Base-by-base conservation (phyloP, 2,888 invertebrate genomes). In the Pterobdella sp. region DNA sequence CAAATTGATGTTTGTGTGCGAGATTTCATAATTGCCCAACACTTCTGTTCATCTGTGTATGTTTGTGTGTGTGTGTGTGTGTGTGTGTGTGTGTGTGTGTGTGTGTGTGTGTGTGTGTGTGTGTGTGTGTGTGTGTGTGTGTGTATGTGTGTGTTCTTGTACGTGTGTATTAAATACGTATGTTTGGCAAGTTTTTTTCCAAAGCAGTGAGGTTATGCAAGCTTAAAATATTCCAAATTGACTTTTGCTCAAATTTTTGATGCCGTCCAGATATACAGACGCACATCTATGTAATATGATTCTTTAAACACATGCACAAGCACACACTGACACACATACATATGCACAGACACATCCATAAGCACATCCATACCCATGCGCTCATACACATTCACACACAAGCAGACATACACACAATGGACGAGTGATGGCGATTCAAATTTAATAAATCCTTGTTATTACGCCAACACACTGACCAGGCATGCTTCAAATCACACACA, bases 361-460 rank as follows among this genome's bases (percentile, higher is more conserved):
- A 7, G 18, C 42, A 42, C 10, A 42, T 7, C 10, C 7, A 42
- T 42, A 42, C 42, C 7, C 7, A 42, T 42, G 7, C 18, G 18
- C 42, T 4, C 60, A 56, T 26, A 56, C 60, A 4, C 60, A 22
- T 56, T 26, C 60, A 56, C 60, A 56, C n/a, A 56, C 60, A 56
- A 26, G n/a, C 60, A 56, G 4, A 56, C 60, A 22, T n/a, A 56
- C 60, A 56, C 60, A 22, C 26, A n/a, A 7, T n/a, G 26, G 60
- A 56, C n/a, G 60, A 56, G 60, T 56, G 60, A 56, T 56, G 60
- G 60, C 60, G 60, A 56, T 26, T 56, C 60, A 56, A 56, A 56
- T 56, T 56, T 56, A 56, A 56, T 56, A 56, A 56, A 56, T 56
- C 60, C 26, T 4, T 56, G 60, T 56, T 56, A 56, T 56, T 56